Conservation (phyloP, 30 jellyfish, hydroid and myxozoan species). For the Sanderia malayensis region DNA sequence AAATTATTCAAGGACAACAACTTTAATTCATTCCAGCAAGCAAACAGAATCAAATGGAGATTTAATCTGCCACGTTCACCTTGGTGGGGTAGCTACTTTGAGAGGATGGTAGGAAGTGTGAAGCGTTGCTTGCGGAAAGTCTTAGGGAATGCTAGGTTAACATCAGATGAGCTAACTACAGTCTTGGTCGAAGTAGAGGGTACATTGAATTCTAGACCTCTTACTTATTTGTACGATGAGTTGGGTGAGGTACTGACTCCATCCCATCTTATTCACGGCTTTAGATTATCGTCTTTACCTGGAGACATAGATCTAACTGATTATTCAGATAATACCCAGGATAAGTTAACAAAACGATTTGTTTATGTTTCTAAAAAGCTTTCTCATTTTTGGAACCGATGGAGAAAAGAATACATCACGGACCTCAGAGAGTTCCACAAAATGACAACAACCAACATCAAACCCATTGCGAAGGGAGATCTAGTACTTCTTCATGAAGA, state of each 20-base stretch:
- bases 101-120: slow-evolving; percentile 42
- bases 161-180: slow-evolving; percentile 44
- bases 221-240: slow-evolving; percentile 27
- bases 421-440: slow-evolving; percentile 10
- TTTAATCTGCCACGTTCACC: no score
- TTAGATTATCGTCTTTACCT: slow-evolving; percentile 5
- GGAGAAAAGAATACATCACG: slow-evolving; percentile 25
- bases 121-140: slow-evolving; percentile 49
- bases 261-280: slow-evolving; percentile 31
- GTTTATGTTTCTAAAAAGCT: slow-evolving; percentile 23
- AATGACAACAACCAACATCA: not conserved
- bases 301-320: not conserved
- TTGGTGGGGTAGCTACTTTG: slow-evolving; percentile 30
- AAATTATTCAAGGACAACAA: not conserved
- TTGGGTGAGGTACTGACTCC: slow-evolving; percentile 43
- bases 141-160: no score
- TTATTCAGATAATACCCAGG: not conserved
- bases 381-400: slow-evolving; percentile 46
- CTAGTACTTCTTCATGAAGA: not conserved
- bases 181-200: slow-evolving; percentile 42
- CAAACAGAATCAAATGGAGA: slow-evolving; percentile 34
- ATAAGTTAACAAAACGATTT: slow-evolving; percentile 25
- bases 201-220: slow-evolving; percentile 40
- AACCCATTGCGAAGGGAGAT: slow-evolving; percentile 6
- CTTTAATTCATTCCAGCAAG: no score